A percentile compares a stretch with the other conserved stretches of the same genome.
phyloP scores from a whole-genome alignment of 2,797 vertebrate species.

The Oophaga sylvatica region DNA sequence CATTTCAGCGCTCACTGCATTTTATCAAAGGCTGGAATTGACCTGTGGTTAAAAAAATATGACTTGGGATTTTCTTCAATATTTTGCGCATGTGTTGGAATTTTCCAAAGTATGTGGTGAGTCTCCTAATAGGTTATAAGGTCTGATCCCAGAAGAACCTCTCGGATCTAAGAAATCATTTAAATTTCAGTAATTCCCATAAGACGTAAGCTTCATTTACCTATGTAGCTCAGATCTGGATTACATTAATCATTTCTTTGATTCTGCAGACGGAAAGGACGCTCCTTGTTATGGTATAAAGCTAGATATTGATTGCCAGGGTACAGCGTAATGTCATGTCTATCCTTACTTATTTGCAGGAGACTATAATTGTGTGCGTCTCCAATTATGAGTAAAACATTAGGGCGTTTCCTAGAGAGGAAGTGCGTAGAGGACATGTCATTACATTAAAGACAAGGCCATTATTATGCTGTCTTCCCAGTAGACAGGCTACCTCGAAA shows the following conservation, averaged over 20 bases:
- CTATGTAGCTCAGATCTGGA: slow-evolving; percentile 66
- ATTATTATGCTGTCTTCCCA: not conserved
- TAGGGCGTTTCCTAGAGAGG: slow-evolving; percentile 65
- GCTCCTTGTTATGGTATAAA: slow-evolving; percentile 36
- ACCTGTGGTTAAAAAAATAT: slow-evolving; percentile 51
- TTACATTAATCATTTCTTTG: slow-evolving; percentile 66
- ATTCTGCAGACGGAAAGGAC: slow-evolving; percentile 65
- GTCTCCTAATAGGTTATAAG: slow-evolving; percentile 59
- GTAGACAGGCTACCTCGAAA: not conserved
- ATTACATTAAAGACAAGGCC: slow-evolving; percentile 28
- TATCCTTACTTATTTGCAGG: slow-evolving; percentile 65
- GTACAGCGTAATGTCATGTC: slow-evolving; percentile 67
- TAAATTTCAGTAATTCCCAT: slow-evolving; percentile 63
- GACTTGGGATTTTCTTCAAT: slow-evolving; percentile 29
- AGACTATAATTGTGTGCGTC: slow-evolving; percentile 65
- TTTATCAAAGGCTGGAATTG: slow-evolving; percentile 47
- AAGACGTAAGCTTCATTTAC: slow-evolving; percentile 60
- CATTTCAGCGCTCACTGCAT: slow-evolving; percentile 20
- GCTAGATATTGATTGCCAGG: slow-evolving; percentile 65
- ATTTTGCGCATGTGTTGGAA: slow-evolving; percentile 42
- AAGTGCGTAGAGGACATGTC: slow-evolving; percentile 14
- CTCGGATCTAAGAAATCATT: slow-evolving; percentile 62
- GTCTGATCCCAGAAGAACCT: slow-evolving; percentile 55
- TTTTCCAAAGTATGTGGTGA: slow-evolving; percentile 52
- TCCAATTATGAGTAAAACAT: slow-evolving; percentile 61